Base-by-base conservation (phyloP, 2,797 vertebrate species). In the Esox lucius region DNA sequence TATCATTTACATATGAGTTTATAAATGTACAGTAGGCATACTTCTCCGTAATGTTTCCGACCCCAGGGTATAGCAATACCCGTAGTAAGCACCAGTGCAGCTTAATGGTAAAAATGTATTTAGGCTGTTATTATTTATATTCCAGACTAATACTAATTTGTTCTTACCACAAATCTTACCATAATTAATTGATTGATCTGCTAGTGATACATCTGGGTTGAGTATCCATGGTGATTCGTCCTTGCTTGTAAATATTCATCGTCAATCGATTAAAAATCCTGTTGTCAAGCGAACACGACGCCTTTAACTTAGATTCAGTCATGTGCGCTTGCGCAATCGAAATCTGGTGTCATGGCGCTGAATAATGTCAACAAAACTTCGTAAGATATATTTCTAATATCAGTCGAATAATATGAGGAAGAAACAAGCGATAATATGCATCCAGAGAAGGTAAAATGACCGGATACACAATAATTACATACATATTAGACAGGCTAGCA, bases 231-330 rank as follows among this genome's bases (percentile, higher is more conserved):
- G 83, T 78, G 86, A 89, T 80, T 51, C 15, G 62, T 26, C 59
- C 75, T 81, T 73, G 76, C 68, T 16, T 6, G 17, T 12, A 75
- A 24, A 72, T 81, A 85, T 75, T 70, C 70, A 70, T 94, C 90
- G 62, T 70, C 4, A 12, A 0, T 35, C 5, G 83, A 86, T 84
- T 91, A 74, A 26, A 0, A 70, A 17, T 39, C 75, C 91, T 93
- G 94, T 94, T 89, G 92, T 86, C 78, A 90, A 78, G 90, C 61
- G 46, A 56, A 86, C 78, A 39, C 86, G 86, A 92, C 88, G 90
- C 92, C 83, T 19, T 81, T 77, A 24, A 90, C 90, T 79, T 89
- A 77, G 90, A 82, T 92, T 83, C 84, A 4, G n/a, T 19, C 0
- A 3, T 81, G 64, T 85, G 87, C 93, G 91, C 92, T 1, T 90